Evolutionary conservation across 2,113 vertebrate species (phyloP).

Genomic region (Perognathus longimembris): DNA sequence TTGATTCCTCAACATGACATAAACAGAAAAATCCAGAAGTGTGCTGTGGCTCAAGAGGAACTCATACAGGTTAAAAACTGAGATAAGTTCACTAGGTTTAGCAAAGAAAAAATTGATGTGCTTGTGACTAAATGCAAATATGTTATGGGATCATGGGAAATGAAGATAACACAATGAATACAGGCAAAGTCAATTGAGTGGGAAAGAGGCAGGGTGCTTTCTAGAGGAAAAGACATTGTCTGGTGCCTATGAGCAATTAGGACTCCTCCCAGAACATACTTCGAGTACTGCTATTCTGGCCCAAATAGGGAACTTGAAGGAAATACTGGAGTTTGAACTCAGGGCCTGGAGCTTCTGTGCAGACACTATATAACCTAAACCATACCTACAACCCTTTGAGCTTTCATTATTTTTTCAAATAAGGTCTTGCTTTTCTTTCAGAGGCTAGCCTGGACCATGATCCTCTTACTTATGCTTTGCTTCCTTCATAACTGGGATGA

Average conservation of each 20-base stretch:
- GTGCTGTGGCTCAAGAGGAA: not conserved
- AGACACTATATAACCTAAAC: too few relatives aligned
- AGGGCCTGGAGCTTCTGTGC: too few relatives aligned
- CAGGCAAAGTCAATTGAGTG: not conserved
- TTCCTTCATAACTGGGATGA: too few relatives aligned
- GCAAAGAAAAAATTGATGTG: not conserved
- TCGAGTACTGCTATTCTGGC: not conserved
- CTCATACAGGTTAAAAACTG: not conserved
- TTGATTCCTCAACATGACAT: too few relatives aligned
- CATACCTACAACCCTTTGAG: too few relatives aligned
- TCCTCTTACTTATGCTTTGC: too few relatives aligned
- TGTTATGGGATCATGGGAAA: not conserved
- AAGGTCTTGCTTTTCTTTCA: not conserved
- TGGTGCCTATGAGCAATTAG: not conserved
- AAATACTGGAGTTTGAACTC: too few relatives aligned
- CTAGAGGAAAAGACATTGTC: not conserved
- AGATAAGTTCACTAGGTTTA: not conserved
- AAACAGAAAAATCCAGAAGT: too few relatives aligned
- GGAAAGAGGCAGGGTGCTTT: not conserved
- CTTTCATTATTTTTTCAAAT: constrained; percentile 13
- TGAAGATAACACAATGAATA: not conserved
- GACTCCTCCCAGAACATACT: not conserved
- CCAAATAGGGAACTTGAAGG: not conserved
- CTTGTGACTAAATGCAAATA: not conserved
- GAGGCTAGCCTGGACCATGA: too few relatives aligned